A percentile compares a stretch with the other conserved stretches of the same genome.
Conservation (phyloP, 2,888 invertebrate genomes). For the Pasiphila rectangulata region DNA sequence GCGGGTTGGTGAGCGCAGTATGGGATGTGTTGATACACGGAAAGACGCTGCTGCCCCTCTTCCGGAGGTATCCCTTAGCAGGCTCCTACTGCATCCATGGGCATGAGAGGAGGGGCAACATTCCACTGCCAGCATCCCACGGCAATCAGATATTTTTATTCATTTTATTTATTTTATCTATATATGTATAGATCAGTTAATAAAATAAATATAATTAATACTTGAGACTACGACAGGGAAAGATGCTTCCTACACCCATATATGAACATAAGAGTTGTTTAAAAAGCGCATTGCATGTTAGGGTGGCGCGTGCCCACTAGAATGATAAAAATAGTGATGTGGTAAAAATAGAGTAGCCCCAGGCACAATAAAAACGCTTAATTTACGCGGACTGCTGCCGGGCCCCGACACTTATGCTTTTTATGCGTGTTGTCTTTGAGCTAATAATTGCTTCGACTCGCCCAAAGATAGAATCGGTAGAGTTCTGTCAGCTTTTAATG, state of each 20-base stretch:
- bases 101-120: too few relatives aligned
- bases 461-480: constrained; percentile 46
- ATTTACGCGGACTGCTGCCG: constrained; percentile 71
- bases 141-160: too few relatives aligned
- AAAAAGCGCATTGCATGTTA: constrained; percentile 50
- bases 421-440: constrained; percentile 78
- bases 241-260: too few relatives aligned
- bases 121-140: too few relatives aligned
- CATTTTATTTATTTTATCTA: too few relatives aligned
- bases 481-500: constrained; percentile 42
- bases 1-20: too few relatives aligned
- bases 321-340: constrained; percentile 64
- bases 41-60: too few relatives aligned
- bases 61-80: too few relatives aligned
- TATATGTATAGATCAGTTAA: too few relatives aligned
- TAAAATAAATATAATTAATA: not conserved
- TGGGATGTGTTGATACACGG: too few relatives aligned
- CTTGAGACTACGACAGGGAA: not conserved
- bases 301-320: constrained; percentile 70
- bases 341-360: constrained; percentile 39
- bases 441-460: constrained; percentile 68
- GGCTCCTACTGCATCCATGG: too few relatives aligned
- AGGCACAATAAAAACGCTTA: constrained; percentile 74
- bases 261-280: constrained; percentile 26
- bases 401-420: constrained; percentile 73